Percentiles rank a stretch among this genome's conserved stretches.
Evolutionary conservation across 2,888 invertebrate genomes (phyloP).

Genomic region (Xanthia icteritia): DNA sequence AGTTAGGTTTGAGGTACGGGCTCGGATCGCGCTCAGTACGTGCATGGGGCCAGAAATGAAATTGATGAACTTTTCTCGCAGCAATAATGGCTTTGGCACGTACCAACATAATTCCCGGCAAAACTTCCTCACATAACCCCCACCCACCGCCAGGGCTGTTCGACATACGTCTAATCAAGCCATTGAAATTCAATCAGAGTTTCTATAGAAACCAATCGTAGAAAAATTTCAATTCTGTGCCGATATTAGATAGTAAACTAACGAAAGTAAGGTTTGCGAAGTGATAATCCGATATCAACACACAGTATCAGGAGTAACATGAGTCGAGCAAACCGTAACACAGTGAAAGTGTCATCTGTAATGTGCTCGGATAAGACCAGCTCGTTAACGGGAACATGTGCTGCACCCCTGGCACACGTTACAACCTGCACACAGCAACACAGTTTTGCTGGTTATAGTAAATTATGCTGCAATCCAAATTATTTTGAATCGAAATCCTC

Average conservation of each 20-base stretch:
- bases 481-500: background rate
- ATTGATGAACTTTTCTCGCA: slow-evolving; percentile 91
- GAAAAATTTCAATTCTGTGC: slow-evolving; percentile 20
- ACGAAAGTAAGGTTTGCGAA: slow-evolving; percentile 58
- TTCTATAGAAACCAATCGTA: slow-evolving; percentile 23
- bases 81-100: slow-evolving; percentile 91
- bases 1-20: slow-evolving; percentile 57
- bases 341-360: slow-evolving; percentile 59
- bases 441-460: background rate
- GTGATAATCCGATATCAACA: slow-evolving; percentile 51
- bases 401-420: slow-evolving; percentile 21
- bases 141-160: slow-evolving; percentile 81
- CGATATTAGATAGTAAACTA: slow-evolving; percentile 51
- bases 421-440: background rate
- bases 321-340: slow-evolving; percentile 57
- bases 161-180: slow-evolving; percentile 41
- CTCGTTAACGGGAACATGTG: slow-evolving; percentile 45
- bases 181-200: slow-evolving; percentile 46
- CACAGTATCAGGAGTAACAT: slow-evolving; percentile 52
- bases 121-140: slow-evolving; percentile 87
- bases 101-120: slow-evolving; percentile 90
- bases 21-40: slow-evolving; percentile 60
- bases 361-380: slow-evolving; percentile 51
- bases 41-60: slow-evolving; percentile 86
- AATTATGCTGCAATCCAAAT: background rate